Evolutionary conservation across 1,140 invertebrate genomes (phyloP), one percentile per base, ranked within the genome.

Genomic region (Adelges cooleyi): DNA sequence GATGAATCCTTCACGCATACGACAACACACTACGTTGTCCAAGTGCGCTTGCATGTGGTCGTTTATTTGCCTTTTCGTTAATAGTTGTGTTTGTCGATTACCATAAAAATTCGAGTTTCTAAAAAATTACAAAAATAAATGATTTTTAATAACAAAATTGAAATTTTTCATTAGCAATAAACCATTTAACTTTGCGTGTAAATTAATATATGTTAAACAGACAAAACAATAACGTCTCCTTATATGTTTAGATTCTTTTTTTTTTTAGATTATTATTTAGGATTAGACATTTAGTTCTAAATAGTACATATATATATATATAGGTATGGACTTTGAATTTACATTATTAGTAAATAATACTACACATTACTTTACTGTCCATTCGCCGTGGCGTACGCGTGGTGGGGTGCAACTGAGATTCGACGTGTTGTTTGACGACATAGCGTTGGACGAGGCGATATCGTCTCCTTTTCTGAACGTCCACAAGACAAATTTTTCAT

Each of bases 1-100:
- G 72, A 80, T 82, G 73, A 87, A 92, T 38, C 89, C 89, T 76
- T 92, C 89, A 29, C 87, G 75, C 23, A 92, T 75, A 40, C 89
- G 75, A 71, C 87, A 85, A 33, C 86, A 87, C 36, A 92, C 72
- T 49, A 92, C 76, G 73, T 82, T 83, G 53, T 80, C 78, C 29
- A 90, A 75, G 20, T 81, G 80, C 40, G 82, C 82, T 69, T 78
- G 80, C 23, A 87, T 77, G 70, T 80, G 81, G 51, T 80, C 80
- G 69, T 86, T 84, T 40, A 80, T 77, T 70, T 86, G 85, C 69
- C 81, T 84, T 71, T 86, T 87, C 42, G 79, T 75, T 27, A 86
- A 73, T 44, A 84, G 73, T 59, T 77, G 78, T 50, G 79, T 77
- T 38, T 77, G 74, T 68, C 78, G 76, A 50, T 80, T 75, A 42